Base-by-base conservation (phyloP, 1,140 invertebrate genomes). In the Ceratoteleas bidentatus region DNA sequence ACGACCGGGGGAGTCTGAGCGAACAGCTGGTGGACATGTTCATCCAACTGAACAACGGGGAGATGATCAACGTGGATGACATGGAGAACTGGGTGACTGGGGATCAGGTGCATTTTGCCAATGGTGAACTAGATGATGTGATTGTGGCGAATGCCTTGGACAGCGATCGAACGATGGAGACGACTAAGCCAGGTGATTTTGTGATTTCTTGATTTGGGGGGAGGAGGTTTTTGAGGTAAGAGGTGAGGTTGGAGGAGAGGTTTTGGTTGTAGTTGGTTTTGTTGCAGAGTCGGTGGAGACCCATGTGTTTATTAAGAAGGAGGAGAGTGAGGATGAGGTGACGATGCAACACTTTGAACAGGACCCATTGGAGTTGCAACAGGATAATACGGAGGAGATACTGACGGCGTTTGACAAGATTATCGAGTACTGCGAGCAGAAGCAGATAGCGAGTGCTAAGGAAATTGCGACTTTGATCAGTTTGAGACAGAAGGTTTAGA, bases 301-400 rank as follows among this genome's bases (percentile, higher is more conserved):
- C 62, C 38, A 36, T 47, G 15, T 75, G 15, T 75, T 75, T 58
- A 65, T 75, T 8, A 73, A 62, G 32, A 73, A 15, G 33, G 61
- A 75, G 65, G 72, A 65, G 33, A 15, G 11, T 24, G 53, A 58
- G 1, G 60, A 58, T 3, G 72, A 65, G 52, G 6, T 11, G 7
- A 40, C 2, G 11, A 15, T 32, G 14, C 45, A 58, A 2, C n/a
- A 5, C 38, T 52, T 14, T 24, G 72, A 75, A 40, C n/a, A 6
- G 40, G 58, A 75, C 43, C 61, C 72, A 34, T 16, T 75, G 13
- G 61, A 65, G 43, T 5, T 66, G 9, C 45, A 58, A 1, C 49
- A 52, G 38, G 72, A 65, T 6, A 50, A 40, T 57, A 13, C 60
- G 6, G 60, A 57, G 24, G 70, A 65, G 40, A 58, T 74, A 38